A percentile compares a stretch with the other conserved stretches of the same genome.
phyloP scores from a whole-genome alignment of 2,888 invertebrate species.

The Sphaerophoria taeniata region DNA sequence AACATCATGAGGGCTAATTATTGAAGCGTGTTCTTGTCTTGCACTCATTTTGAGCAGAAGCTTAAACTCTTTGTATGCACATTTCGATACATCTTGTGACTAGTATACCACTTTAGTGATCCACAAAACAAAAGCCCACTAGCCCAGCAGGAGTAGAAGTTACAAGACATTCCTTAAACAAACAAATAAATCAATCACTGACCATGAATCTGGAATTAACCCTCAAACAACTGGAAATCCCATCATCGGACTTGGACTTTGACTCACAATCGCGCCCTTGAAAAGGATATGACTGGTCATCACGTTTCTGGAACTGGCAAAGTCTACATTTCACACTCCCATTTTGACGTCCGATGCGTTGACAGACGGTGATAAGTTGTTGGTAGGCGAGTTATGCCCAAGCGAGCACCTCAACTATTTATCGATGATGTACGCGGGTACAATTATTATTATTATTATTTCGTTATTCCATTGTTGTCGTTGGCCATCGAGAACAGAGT shows the following conservation, averaged over 20 bases:
- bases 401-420: slow-evolving; percentile 65
- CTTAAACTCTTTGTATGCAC: too few species aligned
- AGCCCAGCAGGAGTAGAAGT: background rate
- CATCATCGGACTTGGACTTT: background rate
- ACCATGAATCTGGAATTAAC: slow-evolving; percentile 50
- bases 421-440: slow-evolving; percentile 61
- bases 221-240: slow-evolving; percentile 40
- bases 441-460: slow-evolving; percentile 63
- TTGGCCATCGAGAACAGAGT: slow-evolving; percentile 55
- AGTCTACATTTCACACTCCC: slow-evolving; percentile 4
- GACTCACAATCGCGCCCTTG: slow-evolving; percentile 57
- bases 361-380: slow-evolving; percentile 73
- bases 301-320: slow-evolving; percentile 40
- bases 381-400: background rate
- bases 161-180: slow-evolving; percentile 10
- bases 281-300: slow-evolving; percentile 72
- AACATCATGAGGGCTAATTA: slow-evolving; percentile 14
- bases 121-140: slow-evolving; percentile 17
- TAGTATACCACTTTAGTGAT: background rate
- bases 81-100: too few species aligned
- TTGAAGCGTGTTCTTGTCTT: background rate
- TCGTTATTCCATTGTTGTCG: slow-evolving; percentile 50
- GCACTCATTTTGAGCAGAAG: too few species aligned
- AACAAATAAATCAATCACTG: slow-evolving; percentile 53
- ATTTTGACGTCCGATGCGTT: slow-evolving; percentile 33